Evolutionary conservation across 2,113 vertebrate species (phyloP).

Genomic region (Pluvianellus socialis): DNA sequence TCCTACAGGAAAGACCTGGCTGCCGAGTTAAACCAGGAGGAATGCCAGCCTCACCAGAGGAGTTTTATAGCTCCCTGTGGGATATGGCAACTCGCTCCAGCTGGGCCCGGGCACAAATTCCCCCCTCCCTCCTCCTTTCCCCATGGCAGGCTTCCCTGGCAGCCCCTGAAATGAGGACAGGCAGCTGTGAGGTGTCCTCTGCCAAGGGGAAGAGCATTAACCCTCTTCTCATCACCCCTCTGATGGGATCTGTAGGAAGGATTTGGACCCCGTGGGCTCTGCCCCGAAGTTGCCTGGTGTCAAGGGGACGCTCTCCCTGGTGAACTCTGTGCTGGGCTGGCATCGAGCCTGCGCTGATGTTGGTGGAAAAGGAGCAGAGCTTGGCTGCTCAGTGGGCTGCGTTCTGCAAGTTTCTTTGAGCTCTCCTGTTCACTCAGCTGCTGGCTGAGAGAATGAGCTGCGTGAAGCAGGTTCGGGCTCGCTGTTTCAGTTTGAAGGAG

Average conservation of each 20-base stretch:
- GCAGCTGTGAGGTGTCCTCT: constrained; percentile 22
- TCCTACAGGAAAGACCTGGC: not conserved
- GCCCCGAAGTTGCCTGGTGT: not conserved
- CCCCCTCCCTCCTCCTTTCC: not conserved
- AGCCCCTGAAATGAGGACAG: not conserved
- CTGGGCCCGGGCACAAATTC: constrained; percentile 14
- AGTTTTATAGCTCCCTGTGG: constrained; percentile 9
- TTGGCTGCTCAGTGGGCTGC: not conserved
- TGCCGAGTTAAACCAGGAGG: not conserved
- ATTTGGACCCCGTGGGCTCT: not conserved
- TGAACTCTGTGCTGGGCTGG: not conserved
- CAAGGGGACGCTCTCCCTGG: not conserved
- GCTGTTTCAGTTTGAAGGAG: not conserved
- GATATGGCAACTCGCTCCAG: not conserved
- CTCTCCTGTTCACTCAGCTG: not conserved
- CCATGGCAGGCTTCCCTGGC: constrained; percentile 20
- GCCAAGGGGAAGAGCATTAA: constrained; percentile 3
- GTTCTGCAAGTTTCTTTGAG: not conserved
- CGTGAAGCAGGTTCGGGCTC: not conserved
- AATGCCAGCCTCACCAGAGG: constrained; percentile 2
- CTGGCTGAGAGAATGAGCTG: not conserved
- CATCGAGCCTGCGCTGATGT: not conserved
- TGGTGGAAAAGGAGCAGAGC: not conserved
- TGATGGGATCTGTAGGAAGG: too few relatives aligned
- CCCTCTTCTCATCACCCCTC: not conserved